phyloP scores from a whole-genome alignment of 2,113 vertebrate genomes.

The Brevimyrus niger region DNA sequence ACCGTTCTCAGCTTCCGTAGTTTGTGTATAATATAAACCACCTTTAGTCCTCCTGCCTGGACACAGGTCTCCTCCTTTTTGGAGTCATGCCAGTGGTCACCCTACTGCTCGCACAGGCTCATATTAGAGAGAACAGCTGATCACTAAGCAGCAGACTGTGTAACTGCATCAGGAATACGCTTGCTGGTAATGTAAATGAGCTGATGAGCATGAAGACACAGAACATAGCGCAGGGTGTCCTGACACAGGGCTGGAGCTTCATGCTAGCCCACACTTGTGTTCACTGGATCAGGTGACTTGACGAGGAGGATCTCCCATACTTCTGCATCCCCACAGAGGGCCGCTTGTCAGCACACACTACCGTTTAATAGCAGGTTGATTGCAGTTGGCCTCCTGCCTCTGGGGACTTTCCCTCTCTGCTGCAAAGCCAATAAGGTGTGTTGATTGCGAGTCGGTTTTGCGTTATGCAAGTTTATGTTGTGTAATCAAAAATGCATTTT shows the following conservation, averaged over 20 bases:
- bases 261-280: neutral
- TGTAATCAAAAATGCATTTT: neutral
- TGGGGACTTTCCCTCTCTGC: conserved; percentile 28
- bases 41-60: neutral
- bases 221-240: neutral
- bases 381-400: conserved; percentile 32
- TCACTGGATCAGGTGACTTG: neutral
- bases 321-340: neutral
- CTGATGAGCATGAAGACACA: neutral
- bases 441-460: neutral
- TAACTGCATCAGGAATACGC: neutral
- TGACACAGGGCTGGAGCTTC: neutral
- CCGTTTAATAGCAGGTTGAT: conserved; percentile 46
- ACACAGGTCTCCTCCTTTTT: neutral
- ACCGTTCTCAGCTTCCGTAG: neutral
- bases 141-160: neutral
- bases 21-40: neutral
- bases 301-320: neutral
- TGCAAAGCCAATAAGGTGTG: neutral
- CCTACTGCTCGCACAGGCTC: neutral
- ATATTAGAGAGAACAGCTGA: neutral
- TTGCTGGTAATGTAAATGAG: neutral
- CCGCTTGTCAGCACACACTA: conserved; percentile 48
- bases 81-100: neutral
- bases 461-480: neutral